Percentiles rank a stretch among this genome's conserved stretches.
Conservation (phyloP, 2,888 invertebrate species). For the Dusona sp. region DNA sequence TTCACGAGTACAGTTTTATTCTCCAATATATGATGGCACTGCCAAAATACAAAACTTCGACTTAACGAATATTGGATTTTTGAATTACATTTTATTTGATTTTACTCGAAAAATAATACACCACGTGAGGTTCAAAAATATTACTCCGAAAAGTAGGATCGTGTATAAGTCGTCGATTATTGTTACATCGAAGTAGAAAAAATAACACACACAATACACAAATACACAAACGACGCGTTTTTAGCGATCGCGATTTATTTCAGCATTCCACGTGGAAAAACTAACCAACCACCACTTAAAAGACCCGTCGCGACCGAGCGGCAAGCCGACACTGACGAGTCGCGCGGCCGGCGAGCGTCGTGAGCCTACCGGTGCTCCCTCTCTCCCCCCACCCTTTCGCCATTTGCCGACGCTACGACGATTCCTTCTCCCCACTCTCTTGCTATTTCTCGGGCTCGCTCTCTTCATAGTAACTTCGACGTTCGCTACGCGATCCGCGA, state of each 20-base stretch:
- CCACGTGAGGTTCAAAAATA: not conserved
- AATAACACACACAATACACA: slow-evolving; percentile 28
- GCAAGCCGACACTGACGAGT: slow-evolving; percentile 81
- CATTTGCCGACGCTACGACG: slow-evolving; percentile 41
- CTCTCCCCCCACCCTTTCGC: slow-evolving; percentile 27
- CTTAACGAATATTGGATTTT: not conserved
- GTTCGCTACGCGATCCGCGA: slow-evolving; percentile 71
- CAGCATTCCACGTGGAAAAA: slow-evolving; percentile 75
- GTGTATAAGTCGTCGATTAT: slow-evolving; percentile 10
- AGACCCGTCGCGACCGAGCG: slow-evolving; percentile 78
- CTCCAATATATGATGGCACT: not conserved
- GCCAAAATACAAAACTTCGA: slow-evolving; percentile 8
- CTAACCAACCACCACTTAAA: slow-evolving; percentile 65
- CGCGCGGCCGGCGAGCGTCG: slow-evolving; percentile 75
- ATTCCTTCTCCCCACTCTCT: slow-evolving; percentile 33
- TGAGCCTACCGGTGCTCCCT: slow-evolving; percentile 75
- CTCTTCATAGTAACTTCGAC: slow-evolving; percentile 18
- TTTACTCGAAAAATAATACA: not conserved
- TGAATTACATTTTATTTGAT: not conserved
- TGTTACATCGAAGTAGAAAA: slow-evolving; percentile 14
- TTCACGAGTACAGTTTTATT: slow-evolving; percentile 12
- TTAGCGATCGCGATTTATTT: slow-evolving; percentile 61
- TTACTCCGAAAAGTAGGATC: not conserved
- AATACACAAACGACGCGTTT: slow-evolving; percentile 30
- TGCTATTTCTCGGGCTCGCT: slow-evolving; percentile 19